These are phyloP conservation scores for Mohoua ochrocephala DNA, from an alignment of 2,113 vertebrate species.

Conservation along the genomic window DNA sequence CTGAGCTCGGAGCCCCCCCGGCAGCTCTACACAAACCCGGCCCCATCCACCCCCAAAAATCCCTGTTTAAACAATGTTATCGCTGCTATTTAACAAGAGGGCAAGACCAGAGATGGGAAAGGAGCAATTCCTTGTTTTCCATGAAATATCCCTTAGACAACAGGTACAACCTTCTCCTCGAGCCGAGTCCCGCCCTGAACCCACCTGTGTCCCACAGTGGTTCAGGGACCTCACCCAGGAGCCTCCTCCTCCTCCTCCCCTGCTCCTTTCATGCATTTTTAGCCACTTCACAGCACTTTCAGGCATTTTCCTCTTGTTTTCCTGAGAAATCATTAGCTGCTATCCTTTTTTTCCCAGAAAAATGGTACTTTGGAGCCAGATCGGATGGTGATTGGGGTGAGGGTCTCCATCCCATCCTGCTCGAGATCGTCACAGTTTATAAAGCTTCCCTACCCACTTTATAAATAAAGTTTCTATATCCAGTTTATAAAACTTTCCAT, in stretches of 20 bases:
- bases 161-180: neutral
- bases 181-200: accelerated
- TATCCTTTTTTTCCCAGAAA: neutral
- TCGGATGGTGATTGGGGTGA: accelerated
- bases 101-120: neutral
- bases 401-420: neutral
- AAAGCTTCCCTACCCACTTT: neutral
- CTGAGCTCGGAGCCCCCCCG: accelerated
- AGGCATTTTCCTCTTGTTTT: accelerated
- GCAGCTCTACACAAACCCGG: neutral
- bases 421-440: neutral
- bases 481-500: neutral
- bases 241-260: neutral
- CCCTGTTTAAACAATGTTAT: neutral
- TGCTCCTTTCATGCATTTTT: neutral
- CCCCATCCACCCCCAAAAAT: neutral
- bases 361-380: neutral
- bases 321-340: neutral
- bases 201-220: accelerated
- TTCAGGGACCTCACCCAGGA: neutral
- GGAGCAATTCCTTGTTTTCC: neutral
- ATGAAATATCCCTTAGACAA: neutral
- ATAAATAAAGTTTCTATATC: neutral
- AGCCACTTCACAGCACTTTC: neutral
- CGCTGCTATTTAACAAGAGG: neutral